A percentile compares a stretch with the other conserved stretches of the same genome.
Evolutionary conservation across 2,797 vertebrate genomes (phyloP).

Genomic region (Spondyliosoma cantharus): DNA sequence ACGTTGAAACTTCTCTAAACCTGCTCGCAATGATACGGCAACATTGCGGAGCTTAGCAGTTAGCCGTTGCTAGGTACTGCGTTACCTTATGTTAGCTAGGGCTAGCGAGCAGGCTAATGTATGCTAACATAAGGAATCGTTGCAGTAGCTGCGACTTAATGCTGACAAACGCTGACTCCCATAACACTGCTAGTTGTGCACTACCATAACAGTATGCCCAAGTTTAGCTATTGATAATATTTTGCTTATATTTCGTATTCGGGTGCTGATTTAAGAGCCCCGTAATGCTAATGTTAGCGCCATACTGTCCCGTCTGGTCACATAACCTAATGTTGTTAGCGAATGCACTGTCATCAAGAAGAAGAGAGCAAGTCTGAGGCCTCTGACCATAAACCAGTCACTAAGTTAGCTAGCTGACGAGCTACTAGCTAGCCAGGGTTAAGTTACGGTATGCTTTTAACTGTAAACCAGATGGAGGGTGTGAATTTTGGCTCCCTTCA

Average conservation of each 20-base stretch:
- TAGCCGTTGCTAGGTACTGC: conserved; percentile 70
- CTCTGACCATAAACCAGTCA: conserved; percentile 58
- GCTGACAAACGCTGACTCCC: neutral
- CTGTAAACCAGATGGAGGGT: conserved; percentile 2
- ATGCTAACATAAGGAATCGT: conserved; percentile 60
- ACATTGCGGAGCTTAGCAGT: conserved; percentile 65
- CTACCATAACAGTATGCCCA: no score
- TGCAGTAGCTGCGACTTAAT: conserved; percentile 32
- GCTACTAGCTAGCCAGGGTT: conserved; percentile 21
- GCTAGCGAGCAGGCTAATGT: conserved; percentile 63
- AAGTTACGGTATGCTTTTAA: conserved; percentile 17
- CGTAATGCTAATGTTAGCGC: conserved; percentile 5
- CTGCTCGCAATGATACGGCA: conserved; percentile 58
- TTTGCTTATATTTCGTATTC: neutral
- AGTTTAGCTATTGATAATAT: neutral
- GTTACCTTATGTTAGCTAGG: conserved; percentile 60
- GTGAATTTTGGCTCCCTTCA: neutral
- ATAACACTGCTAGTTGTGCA: neutral
- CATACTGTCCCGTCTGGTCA: conserved; percentile 46
- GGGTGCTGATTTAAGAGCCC: neutral
- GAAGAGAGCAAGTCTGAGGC: conserved; percentile 78
- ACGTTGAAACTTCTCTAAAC: neutral
- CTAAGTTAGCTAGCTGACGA: conserved; percentile 42
- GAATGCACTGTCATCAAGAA: conserved; percentile 86
- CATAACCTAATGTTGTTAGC: conserved; percentile 57